Evolutionary conservation across 2,797 vertebrate species (phyloP).

Genomic region (Lemur catta): DNA sequence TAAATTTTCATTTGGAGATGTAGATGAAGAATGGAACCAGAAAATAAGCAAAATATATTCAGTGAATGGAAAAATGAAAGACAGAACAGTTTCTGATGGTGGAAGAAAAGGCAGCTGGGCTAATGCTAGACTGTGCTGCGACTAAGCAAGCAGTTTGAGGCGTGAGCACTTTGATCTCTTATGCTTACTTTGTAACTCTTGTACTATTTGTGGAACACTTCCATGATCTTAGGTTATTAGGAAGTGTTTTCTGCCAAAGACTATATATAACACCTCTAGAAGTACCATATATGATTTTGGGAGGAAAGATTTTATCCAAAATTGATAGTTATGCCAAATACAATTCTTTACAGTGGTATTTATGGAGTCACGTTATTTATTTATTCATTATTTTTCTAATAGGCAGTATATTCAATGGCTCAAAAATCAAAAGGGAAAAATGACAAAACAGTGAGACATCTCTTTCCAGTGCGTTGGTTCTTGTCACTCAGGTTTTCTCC

Average conservation of each 20-base stretch:
- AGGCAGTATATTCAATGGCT: neutral
- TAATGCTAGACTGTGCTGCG: neutral
- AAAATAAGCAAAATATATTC: neutral
- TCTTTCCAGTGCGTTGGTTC: neutral
- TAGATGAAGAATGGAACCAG: constrained; percentile 10
- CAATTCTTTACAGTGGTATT: neutral
- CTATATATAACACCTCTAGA: neutral
- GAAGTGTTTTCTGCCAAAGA: neutral
- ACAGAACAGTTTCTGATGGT: neutral
- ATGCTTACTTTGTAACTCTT: neutral
- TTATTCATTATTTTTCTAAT: neutral
- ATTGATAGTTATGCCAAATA: neutral
- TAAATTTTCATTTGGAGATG: neutral
- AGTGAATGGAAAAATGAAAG: neutral
- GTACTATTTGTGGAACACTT: neutral
- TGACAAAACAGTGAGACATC: neutral
- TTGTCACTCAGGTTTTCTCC: neutral
- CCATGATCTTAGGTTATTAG: constrained; percentile 7
- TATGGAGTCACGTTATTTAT: neutral
- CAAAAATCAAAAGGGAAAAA: constrained; percentile 1
- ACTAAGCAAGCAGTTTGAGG: neutral
- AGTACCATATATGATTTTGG: neutral
- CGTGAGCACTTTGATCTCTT: neutral
- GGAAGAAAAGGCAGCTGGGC: neutral
- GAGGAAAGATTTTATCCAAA: neutral